Conservation (phyloP, 2,113 vertebrate species). For the Hypomesus transpacificus region DNA sequence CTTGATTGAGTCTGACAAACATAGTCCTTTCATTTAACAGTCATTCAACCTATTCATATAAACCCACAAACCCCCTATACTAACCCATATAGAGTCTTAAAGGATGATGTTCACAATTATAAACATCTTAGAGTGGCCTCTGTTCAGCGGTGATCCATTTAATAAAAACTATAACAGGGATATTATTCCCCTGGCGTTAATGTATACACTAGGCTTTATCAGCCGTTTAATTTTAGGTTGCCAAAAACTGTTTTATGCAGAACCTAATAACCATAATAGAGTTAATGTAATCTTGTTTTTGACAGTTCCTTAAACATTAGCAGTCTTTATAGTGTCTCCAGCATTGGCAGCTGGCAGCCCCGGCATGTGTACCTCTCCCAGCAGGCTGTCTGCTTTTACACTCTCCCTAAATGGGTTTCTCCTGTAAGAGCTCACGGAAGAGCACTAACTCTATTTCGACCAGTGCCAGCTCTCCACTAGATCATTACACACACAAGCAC, state of each 20-base stretch:
- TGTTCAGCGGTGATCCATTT: constrained; percentile 46
- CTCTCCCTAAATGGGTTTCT: constrained; percentile 43
- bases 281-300: constrained; percentile 56
- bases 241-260: constrained; percentile 63
- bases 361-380: constrained; percentile 35
- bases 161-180: constrained; percentile 50
- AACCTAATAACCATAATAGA: constrained; percentile 46
- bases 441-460: constrained; percentile 31
- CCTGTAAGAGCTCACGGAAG: constrained; percentile 40
- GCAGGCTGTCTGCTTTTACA: constrained; percentile 44
- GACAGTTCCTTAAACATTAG: constrained; percentile 60
- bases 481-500: constrained; percentile 32
- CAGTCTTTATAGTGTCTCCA: constrained; percentile 44
- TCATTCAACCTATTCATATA: constrained; percentile 31
- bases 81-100: constrained; percentile 1
- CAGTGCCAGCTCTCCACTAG: constrained; percentile 42
- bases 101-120: constrained; percentile 6
- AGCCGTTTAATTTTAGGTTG: constrained; percentile 54
- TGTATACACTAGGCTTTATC: constrained; percentile 51
- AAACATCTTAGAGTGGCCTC: constrained; percentile 42
- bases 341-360: constrained; percentile 49
- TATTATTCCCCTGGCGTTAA: constrained; percentile 45
- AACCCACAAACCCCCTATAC: constrained; percentile 39
- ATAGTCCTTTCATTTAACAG: constrained; percentile 23
- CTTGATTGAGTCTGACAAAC: constrained; percentile 32